Evolutionary conservation across 1,140 invertebrate species (phyloP).

Genomic region (Microplitis demolitor): DNA sequence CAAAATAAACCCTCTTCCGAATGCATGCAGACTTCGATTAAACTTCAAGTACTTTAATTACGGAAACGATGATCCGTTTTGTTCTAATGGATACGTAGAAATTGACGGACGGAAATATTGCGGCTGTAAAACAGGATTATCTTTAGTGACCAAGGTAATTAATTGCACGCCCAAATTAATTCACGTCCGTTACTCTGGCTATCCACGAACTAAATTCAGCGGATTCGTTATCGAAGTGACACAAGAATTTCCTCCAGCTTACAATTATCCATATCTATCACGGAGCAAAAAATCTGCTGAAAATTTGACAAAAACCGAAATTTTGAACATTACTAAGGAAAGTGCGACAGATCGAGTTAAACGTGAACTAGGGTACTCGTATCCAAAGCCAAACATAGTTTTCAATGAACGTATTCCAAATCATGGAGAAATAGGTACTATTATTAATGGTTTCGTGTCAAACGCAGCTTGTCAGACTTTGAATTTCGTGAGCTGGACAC

Average conservation of each 20-base stretch:
- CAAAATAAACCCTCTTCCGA: slow-evolving; percentile 55
- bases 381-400: slow-evolving; percentile 35
- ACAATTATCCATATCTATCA: slow-evolving; percentile 25
- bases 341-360: slow-evolving; percentile 20
- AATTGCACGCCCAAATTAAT: slow-evolving; percentile 34
- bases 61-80: slow-evolving; percentile 53
- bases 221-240: slow-evolving; percentile 64
- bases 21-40: slow-evolving; percentile 61
- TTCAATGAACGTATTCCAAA: slow-evolving; percentile 17
- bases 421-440: background rate
- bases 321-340: background rate
- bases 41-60: slow-evolving; percentile 65
- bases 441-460: slow-evolving; percentile 7
- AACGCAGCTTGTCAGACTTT: slow-evolving; percentile 36
- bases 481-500: slow-evolving; percentile 44
- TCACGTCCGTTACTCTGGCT: slow-evolving; percentile 33
- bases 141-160: slow-evolving; percentile 42
- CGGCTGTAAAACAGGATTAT: slow-evolving; percentile 63
- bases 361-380: slow-evolving; percentile 43
- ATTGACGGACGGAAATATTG: slow-evolving; percentile 64
- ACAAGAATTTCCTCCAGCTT: slow-evolving; percentile 60
- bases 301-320: background rate
- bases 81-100: slow-evolving; percentile 61
- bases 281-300: slow-evolving; percentile 35
- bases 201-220: slow-evolving; percentile 44